phyloP scores from a whole-genome alignment of 2,888 invertebrate genomes.

The Lampropteryx suffumata region DNA sequence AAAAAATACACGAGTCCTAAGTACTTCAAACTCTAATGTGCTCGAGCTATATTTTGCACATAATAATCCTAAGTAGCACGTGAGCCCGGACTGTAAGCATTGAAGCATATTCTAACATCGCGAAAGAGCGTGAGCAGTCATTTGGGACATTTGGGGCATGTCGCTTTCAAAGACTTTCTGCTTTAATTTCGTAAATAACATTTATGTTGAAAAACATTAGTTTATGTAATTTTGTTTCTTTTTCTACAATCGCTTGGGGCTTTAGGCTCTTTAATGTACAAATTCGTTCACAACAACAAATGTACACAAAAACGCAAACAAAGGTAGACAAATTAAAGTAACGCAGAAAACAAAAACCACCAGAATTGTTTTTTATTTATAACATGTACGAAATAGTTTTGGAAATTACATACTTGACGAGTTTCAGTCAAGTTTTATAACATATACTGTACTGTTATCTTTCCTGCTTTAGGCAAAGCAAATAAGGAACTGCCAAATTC shows the following conservation, averaged over 20 bases:
- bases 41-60: not conserved
- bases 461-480: not conserved
- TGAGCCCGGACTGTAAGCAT: not conserved
- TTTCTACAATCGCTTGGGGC: not conserved
- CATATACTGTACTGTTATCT: conserved; percentile 2
- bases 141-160: conserved; percentile 7
- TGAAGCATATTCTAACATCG: conserved; percentile 2
- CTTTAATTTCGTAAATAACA: conserved; percentile 8
- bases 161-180: conserved; percentile 2
- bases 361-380: not conserved
- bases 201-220: conserved; percentile 4
- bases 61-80: not conserved
- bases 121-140: conserved; percentile 7
- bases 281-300: too few relatives aligned
- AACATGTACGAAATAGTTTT: not conserved
- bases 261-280: not conserved
- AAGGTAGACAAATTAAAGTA: too few relatives aligned
- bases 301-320: too few relatives aligned
- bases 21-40: not conserved
- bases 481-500: too few relatives aligned
- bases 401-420: conserved; percentile 2
- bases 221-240: not conserved
- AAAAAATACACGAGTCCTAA: too few relatives aligned
- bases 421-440: conserved; percentile 7
- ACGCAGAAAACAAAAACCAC: too few relatives aligned